Base-by-base conservation (phyloP, 2,888 invertebrate genomes). In the Griposia aprilina region DNA sequence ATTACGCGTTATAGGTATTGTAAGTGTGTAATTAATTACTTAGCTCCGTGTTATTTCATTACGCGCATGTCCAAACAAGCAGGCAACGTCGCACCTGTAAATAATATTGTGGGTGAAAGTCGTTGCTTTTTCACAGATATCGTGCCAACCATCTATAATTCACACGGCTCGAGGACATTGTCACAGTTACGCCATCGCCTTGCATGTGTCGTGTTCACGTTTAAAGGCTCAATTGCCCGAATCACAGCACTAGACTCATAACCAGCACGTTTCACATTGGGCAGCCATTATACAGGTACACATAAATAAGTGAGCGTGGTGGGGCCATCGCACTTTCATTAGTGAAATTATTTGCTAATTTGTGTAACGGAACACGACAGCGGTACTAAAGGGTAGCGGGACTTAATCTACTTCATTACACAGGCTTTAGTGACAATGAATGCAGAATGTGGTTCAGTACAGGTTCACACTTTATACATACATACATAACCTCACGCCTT, bases 301-400 rank as follows among this genome's bases (percentile, higher is more conserved):
- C 86, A 90, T 90, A 91, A 91, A 93, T 93, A 91, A 90, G 90
- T 87, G 89, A 88, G 88, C 82, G 83, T 85, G 84, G 86, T 81
- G 89, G 81, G 89, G 90, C 92, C 90, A 92, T 90, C 90, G 91
- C 91, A 93, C 93, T 93, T 94, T 93, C 92, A 95, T 95, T 95
- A 94, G 91, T 87, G 89, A 92, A 95, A 96, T 95, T 93, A 95
- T 95, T 95, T 92, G 94, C 93, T 94, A 94, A 95, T 95, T 96
- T 94, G 93, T 91, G 3, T 36, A 36, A 91, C 91, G 88, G 91
- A 93, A 93, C 93, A 92, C 92, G 91, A 90, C 93, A 92, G 88
- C 92, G 90, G 89, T 89, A 92, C 91, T 91, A 91, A 92, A 88
- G 92, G 93, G 93, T 91, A 91, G 89, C 87, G 86, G 89, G 90